Percentiles rank a stretch among this genome's conserved stretches.
Conservation (phyloP, 2,113 vertebrate genomes). For the Ctenomys sociabilis region DNA sequence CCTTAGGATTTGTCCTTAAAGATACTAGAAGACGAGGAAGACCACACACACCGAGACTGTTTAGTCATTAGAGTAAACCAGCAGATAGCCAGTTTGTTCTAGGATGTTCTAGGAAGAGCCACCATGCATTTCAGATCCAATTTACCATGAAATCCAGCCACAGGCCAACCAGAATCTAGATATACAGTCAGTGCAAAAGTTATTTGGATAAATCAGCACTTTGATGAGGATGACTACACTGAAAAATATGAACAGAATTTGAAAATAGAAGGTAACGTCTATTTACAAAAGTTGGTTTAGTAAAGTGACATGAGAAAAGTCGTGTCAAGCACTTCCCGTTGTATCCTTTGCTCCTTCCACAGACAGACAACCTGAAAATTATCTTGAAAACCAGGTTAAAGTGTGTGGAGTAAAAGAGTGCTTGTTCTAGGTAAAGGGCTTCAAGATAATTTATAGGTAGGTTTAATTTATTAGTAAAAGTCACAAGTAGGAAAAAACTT, state of each 20-base stretch:
- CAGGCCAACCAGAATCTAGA: constrained; percentile 66
- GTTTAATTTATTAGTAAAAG: constrained; percentile 84
- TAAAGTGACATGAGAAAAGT: constrained; percentile 80
- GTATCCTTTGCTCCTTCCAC: not conserved
- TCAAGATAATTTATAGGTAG: constrained; percentile 71
- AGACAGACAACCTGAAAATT: constrained; percentile 75
- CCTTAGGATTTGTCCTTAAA: constrained; percentile 82
- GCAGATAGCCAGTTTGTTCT: constrained; percentile 77
- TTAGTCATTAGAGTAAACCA: constrained; percentile 82
- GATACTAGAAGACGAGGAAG: constrained; percentile 75
- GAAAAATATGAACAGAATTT: constrained; percentile 76
- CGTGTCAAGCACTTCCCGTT: constrained; percentile 44
- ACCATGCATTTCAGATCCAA: constrained; percentile 60
- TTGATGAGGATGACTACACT: constrained; percentile 66
- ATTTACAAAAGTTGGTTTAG: constrained; percentile 85
- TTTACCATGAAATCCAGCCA: constrained; percentile 72
- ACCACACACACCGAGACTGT: constrained; percentile 79
- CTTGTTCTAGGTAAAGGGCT: constrained; percentile 76
- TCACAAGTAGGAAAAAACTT: constrained; percentile 78
- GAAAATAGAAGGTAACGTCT: constrained; percentile 78
- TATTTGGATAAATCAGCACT: constrained; percentile 74
- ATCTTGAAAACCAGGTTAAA: constrained; percentile 84
- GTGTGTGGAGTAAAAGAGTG: constrained; percentile 79
- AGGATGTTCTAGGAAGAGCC: constrained; percentile 71
- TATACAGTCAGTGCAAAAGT: constrained; percentile 79